phyloP scores from a whole-genome alignment of 1,140 invertebrate genomes.

The Arion vulgaris region DNA sequence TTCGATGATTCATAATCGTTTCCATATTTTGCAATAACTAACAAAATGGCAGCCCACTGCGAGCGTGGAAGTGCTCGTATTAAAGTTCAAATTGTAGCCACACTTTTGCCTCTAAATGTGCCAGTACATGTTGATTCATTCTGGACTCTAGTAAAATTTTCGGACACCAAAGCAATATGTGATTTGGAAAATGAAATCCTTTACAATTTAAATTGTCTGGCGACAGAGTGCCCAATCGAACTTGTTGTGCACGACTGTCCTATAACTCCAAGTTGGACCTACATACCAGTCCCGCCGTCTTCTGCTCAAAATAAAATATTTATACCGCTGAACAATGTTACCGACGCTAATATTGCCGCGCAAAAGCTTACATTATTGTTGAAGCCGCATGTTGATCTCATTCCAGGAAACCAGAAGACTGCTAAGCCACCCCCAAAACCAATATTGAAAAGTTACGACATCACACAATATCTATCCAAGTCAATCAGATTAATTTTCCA shows the following conservation, averaged over 20 bases:
- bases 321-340: background rate
- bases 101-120: background rate
- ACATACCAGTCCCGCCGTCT: background rate
- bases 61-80: background rate
- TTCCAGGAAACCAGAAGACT: background rate
- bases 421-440: background rate
- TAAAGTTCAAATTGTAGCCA: background rate
- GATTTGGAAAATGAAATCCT: background rate
- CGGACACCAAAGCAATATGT: background rate
- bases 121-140: conserved; percentile 11
- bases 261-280: background rate
- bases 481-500: background rate
- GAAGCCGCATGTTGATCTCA: background rate
- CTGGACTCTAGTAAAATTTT: background rate
- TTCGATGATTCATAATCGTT: no score
- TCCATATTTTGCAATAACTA: background rate
- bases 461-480: background rate
- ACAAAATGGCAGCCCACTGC: background rate
- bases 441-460: background rate
- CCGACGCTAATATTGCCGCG: background rate
- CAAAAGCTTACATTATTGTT: background rate
- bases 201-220: background rate
- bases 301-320: background rate
- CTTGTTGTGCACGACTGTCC: background rate
- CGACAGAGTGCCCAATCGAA: background rate